These are phyloP conservation scores for Tenebrio molitor DNA, from an alignment of 1,140 invertebrate species.

Conservation along the genomic window DNA sequence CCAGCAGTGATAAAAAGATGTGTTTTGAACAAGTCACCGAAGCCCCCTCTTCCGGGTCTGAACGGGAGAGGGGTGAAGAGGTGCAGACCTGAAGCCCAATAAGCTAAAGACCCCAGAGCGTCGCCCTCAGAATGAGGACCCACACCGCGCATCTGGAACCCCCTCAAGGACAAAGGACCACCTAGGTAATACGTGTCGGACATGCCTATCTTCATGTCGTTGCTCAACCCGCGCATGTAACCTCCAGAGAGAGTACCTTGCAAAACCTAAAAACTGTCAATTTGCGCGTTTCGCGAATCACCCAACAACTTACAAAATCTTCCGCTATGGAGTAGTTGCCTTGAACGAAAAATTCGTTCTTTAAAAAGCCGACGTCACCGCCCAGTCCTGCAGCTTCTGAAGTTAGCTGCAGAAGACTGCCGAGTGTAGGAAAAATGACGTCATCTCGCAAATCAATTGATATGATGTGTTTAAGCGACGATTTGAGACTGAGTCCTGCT, in stretches of 20 bases:
- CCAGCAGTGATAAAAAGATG: constrained; percentile 90
- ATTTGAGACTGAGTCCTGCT: constrained; percentile 88
- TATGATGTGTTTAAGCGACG: constrained; percentile 83
- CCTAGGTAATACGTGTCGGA: constrained; percentile 90
- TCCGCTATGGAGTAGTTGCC: constrained; percentile 78
- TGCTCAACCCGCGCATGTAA: constrained; percentile 75
- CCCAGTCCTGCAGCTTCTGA: constrained; percentile 90
- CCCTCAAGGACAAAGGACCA: constrained; percentile 85
- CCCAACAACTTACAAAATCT: constrained; percentile 74
- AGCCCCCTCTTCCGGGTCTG: constrained; percentile 77
- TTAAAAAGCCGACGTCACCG: constrained; percentile 88
- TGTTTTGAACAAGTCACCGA: constrained; percentile 84
- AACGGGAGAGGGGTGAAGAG: constrained; percentile 90
- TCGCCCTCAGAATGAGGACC: constrained; percentile 84
- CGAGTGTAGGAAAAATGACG: constrained; percentile 80
- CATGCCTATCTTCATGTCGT: constrained; percentile 75
- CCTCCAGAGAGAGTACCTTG: constrained; percentile 81
- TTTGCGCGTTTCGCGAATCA: background rate
- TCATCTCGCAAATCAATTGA: constrained; percentile 85
- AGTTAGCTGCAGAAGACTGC: constrained; percentile 76
- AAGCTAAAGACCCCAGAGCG: constrained; percentile 74
- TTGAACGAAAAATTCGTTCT: constrained; percentile 85
- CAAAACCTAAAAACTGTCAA: constrained; percentile 73
- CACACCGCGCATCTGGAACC: constrained; percentile 85
- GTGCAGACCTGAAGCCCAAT: constrained; percentile 86